A percentile compares a stretch with the other conserved stretches of the same genome.
Conservation (phyloP, 2,797 vertebrate species). For the Neosilurus mollespiculum region DNA sequence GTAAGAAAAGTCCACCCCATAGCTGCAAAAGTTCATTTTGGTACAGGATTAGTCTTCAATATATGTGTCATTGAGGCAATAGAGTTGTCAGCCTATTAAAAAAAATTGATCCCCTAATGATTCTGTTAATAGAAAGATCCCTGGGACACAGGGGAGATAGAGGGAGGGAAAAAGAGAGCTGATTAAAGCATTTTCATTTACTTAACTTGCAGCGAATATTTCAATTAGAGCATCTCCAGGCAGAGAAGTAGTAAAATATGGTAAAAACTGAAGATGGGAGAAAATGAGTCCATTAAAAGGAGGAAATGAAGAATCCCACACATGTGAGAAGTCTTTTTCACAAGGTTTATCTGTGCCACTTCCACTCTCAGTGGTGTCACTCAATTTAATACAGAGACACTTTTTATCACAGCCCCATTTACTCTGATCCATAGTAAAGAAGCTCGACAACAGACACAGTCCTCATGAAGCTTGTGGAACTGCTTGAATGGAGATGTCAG, state of each 20-base stretch:
- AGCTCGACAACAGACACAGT: slow-evolving; percentile 51
- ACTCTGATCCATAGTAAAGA: slow-evolving; percentile 43
- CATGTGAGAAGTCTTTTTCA: slow-evolving; percentile 71
- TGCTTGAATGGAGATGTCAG: slow-evolving; percentile 56
- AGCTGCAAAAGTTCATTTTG: slow-evolving; percentile 60
- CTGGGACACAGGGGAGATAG: slow-evolving; percentile 67
- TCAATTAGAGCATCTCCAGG: slow-evolving; percentile 81
- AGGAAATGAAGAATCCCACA: slow-evolving; percentile 78
- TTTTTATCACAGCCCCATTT: slow-evolving; percentile 44
- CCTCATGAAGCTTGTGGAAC: slow-evolving; percentile 50
- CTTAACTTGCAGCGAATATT: slow-evolving; percentile 83
- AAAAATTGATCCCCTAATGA: slow-evolving; percentile 75
- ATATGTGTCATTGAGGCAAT: slow-evolving; percentile 64
- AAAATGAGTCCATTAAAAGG: slow-evolving; percentile 76
- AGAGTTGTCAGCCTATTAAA: slow-evolving; percentile 70
- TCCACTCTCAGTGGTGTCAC: slow-evolving; percentile 59
- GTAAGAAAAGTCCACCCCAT: slow-evolving; percentile 55
- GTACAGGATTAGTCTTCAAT: slow-evolving; percentile 63
- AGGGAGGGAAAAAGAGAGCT: slow-evolving; percentile 65
- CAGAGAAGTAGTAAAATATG: slow-evolving; percentile 75
- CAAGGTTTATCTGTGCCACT: slow-evolving; percentile 72
- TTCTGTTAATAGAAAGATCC: slow-evolving; percentile 78
- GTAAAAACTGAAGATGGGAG: slow-evolving; percentile 78
- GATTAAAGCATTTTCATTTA: slow-evolving; percentile 85
- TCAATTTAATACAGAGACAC: slow-evolving; percentile 59